A percentile compares a stretch with the other conserved stretches of the same genome.
Conservation (phyloP, 2,797 vertebrate species). For the Catostomus latipinnis region DNA sequence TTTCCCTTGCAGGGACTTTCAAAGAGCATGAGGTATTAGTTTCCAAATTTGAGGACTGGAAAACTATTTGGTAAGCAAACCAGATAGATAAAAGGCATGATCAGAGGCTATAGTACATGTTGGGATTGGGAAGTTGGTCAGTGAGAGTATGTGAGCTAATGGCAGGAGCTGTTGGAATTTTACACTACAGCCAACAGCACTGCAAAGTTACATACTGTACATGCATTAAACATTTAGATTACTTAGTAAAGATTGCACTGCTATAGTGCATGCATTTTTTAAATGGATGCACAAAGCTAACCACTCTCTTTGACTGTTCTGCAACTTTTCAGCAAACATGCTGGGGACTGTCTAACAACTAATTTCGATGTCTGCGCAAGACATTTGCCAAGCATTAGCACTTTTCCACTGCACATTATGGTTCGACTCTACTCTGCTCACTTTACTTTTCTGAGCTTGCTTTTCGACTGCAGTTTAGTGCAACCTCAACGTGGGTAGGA, state of each 20-base stretch:
- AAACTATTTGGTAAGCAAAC: background rate
- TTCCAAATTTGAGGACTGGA: background rate
- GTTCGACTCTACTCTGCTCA: too few relatives aligned
- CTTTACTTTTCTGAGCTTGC: too few relatives aligned
- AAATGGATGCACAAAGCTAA: background rate
- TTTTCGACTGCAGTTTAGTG: too few relatives aligned
- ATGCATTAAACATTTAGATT: slow-evolving; percentile 29
- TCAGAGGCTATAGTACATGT: background rate
- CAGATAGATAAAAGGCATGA: background rate
- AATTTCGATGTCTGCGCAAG: too few relatives aligned
- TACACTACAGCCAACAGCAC: background rate
- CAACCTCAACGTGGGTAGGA: too few relatives aligned
- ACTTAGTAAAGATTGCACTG: background rate
- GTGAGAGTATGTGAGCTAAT: background rate
- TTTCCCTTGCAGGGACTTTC: background rate
- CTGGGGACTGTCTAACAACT: too few relatives aligned
- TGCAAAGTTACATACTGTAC: background rate
- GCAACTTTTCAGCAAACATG: background rate
- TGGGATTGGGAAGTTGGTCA: background rate
- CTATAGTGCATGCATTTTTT: background rate
- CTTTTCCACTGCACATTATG: too few relatives aligned
- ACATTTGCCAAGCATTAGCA: too few relatives aligned
- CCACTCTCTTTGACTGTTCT: background rate
- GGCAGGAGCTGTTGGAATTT: background rate
- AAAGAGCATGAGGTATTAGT: background rate